Evolutionary conservation across 37 sponge, comb jelly and placozoan species (phyloP), one percentile per base, ranked within the genome.

Genomic region (Geodia barretti): DNA sequence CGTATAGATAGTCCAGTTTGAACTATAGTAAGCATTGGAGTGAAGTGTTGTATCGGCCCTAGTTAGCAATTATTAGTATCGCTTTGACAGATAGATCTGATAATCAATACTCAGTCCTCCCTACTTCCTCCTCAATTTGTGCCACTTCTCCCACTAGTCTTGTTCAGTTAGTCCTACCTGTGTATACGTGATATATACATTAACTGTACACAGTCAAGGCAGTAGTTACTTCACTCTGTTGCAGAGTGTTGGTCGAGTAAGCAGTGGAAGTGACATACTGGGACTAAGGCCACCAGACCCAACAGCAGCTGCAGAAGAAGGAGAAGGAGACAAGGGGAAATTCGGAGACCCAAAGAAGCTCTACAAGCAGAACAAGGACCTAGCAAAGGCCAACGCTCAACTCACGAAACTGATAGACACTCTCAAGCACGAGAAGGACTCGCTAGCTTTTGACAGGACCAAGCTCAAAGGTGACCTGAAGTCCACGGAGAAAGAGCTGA

Each of bases 341-440:
- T 72, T 37, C 14, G 26, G 23, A 72, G 72, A 72, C 40, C 42
- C 66, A 21, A 83, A 74, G 31, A 78, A 72, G 58, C 21, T 86
- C 29, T 79, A 86, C 2, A 86, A 78, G 42, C 32, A 43, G 43
- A 86, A 86, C 63, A 70, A 72, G 32, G 79, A 86, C 11, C 39
- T 86, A 32, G 3, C 38, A 2, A 86, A 86, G 58, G 64, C 70
- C 67, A 79, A 71, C 29, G 14, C 29, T 3, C 84, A 84, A 20
- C 60, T 84, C 17, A 29, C 60, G 0, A 86, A 78, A 41, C 62
- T 65, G 3, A 42, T 86, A 30, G 86, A 86, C 29, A 20, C 70
- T 4, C 39, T 86, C 20, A 86, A 72, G 72, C 77, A 72, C 20
- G 86, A 86, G 67, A 78, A 38, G 26, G 79, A 79, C 11, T 17